Base-by-base conservation (phyloP, 2,888 invertebrate genomes). In the Petrolisthes manimaculis region DNA sequence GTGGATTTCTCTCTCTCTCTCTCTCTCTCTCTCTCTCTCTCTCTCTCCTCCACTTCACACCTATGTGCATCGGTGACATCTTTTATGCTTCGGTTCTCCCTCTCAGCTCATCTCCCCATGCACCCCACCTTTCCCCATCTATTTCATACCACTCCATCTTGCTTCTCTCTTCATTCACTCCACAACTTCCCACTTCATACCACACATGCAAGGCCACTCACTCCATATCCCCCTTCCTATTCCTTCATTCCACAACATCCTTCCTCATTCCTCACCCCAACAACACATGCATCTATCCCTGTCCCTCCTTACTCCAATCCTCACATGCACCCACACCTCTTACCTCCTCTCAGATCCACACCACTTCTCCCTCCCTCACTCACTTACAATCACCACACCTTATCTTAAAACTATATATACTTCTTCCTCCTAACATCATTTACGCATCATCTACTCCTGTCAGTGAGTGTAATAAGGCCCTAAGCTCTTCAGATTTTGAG, bases 11-110 rank as follows among this genome's bases (percentile, higher is more conserved):
- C 37, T 37, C 37, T 37, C 37, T 37, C 37, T 37, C 37, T 37
- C 37, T 37, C 37, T 37, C 80, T 54, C 80, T 55, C 80, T 80
- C 80, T 55, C 80, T 80, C 80, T 55, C 80, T 80, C 80, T 55
- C 80, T 80, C 80, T 55, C 55, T 81, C 81, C n/a, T 56, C 55
- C 81, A 21, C 56, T 81, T 56, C n/a, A 54, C n/a, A 54, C n/a
- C 81, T 81, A 54, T 55, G 56, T 81, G 55, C n/a, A 54, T 81
- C 81, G 3, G 5, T 74, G 37, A 6, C 37, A 4, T 9, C 8
- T 37, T 74, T 37, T 74, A 9, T 80, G 37, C 51, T 53, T 80
- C 81, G 18, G 12, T 18, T 67, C 67, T 67, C 81, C 67, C 67
- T 67, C 67, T 67, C 67, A 14, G 9, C 18, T 18, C 18, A 12